Evolutionary conservation across 2,888 invertebrate genomes (phyloP).

Genomic region (Diarsia rubi): DNA sequence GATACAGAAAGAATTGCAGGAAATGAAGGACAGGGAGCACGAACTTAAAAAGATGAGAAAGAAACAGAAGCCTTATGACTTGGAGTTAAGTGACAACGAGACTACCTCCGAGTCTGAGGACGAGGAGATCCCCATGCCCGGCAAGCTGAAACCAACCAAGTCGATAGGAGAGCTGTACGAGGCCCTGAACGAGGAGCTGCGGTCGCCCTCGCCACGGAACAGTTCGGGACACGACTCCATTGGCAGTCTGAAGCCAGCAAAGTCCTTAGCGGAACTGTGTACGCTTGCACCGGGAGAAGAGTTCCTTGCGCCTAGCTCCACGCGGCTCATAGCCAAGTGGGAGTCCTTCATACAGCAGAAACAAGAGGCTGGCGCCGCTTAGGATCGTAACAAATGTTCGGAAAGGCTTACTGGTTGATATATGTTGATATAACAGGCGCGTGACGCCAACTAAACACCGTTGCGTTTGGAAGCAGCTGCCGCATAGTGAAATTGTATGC

Average conservation of each 20-base stretch:
- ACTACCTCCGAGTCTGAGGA: conserved; percentile 90
- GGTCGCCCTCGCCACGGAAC: conserved; percentile 87
- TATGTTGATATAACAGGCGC: conserved; percentile 71
- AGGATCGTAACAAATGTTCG: conserved; percentile 65
- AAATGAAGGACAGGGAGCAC: conserved; percentile 95
- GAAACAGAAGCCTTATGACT: conserved; percentile 91
- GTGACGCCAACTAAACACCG: conserved; percentile 66
- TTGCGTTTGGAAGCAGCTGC: conserved; percentile 63
- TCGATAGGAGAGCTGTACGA: conserved; percentile 93
- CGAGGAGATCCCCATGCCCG: conserved; percentile 91
- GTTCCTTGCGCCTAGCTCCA: conserved; percentile 92
- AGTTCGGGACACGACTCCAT: conserved; percentile 86
- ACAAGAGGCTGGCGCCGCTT: conserved; percentile 90
- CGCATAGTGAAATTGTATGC: conserved; percentile 64
- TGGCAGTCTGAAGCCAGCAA: conserved; percentile 92
- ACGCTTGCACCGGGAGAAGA: conserved; percentile 92
- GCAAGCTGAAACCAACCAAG: conserved; percentile 92
- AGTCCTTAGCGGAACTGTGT: conserved; percentile 93
- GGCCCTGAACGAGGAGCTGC: conserved; percentile 87
- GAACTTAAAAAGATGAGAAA: conserved; percentile 94
- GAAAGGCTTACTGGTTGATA: conserved; percentile 74
- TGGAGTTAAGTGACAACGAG: conserved; percentile 92
- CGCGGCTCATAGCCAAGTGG: conserved; percentile 95
- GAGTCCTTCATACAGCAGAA: conserved; percentile 94
- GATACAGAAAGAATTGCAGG: conserved; percentile 96